Conservation (phyloP, 2,113 vertebrate species). For the Oenanthe melanoleuca region DNA sequence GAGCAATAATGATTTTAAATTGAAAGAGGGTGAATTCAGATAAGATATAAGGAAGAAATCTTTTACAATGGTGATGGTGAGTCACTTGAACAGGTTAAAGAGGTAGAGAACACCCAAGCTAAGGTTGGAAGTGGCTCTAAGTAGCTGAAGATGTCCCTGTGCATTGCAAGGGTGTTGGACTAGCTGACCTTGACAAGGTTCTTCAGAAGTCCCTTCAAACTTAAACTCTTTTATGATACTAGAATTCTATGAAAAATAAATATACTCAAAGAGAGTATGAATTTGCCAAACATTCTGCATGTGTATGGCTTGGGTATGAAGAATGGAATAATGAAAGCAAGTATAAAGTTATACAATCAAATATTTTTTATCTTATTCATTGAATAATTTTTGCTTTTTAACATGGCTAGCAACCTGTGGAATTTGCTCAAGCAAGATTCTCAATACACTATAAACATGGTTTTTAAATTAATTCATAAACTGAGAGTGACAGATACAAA, state of each 20-base stretch:
- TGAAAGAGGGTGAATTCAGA: neutral
- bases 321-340: neutral
- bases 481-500: neutral
- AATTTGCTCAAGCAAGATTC: neutral
- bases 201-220: neutral
- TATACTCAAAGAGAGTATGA: neutral
- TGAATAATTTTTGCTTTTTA: neutral
- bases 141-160: neutral
- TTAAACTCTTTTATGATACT: neutral
- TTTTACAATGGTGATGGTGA: neutral
- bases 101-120: neutral
- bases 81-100: neutral
- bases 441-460: neutral
- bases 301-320: neutral
- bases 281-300: neutral
- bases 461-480: neutral
- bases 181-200: neutral
- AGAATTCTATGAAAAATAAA: neutral
- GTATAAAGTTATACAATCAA: neutral
- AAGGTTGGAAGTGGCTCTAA: neutral
- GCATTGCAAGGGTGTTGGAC: neutral
- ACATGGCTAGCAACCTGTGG: neutral
- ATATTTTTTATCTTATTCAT: neutral
- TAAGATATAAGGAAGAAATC: neutral
- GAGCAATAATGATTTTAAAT: neutral